These are phyloP conservation scores for sheep (Ovis aries) DNA, from an alignment of 2,113 vertebrate genomes.

Conservation along the genomic window ARS-UI_Ramb_v3.0 NC_056055.1:9830501-9831000, in stretches of 20 bases:
- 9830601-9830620: not conserved
- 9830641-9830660: not conserved
- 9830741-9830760: not conserved
- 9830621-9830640: not conserved
- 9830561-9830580: not conserved
- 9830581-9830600: not conserved
- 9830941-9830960: not conserved
- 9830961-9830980: not conserved
- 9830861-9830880: not conserved
- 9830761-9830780: not conserved
- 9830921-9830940: not conserved
- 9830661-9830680: not conserved
- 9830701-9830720: not conserved
- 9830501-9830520: not conserved
- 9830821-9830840: not conserved
- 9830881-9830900: not conserved
- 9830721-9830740: not conserved
- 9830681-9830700: not conserved
- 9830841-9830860: not conserved
- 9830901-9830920: not conserved
- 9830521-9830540: not conserved
- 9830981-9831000: not conserved
- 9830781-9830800: not conserved
- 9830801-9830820: not conserved
- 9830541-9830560: not conserved